Conservation (phyloP, 2,113 vertebrate genomes). For the Hydrolagus affinis region DNA sequence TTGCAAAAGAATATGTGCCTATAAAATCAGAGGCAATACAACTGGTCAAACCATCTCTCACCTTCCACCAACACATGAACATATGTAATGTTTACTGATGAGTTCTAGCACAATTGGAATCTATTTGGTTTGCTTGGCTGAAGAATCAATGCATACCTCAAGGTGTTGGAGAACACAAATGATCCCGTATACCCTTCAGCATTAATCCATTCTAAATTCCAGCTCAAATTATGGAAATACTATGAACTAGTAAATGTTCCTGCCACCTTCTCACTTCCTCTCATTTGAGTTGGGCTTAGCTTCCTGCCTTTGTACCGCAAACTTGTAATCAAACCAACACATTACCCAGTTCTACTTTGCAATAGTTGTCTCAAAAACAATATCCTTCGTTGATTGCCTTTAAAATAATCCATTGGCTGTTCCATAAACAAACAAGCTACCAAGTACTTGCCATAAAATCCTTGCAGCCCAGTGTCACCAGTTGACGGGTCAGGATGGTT, state of each 20-base stretch:
- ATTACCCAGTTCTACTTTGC: background rate
- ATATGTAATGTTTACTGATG: background rate
- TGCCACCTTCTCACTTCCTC: background rate
- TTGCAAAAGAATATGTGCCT: background rate
- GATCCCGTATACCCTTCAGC: too few species aligned
- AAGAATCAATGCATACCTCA: background rate
- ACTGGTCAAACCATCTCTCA: background rate
- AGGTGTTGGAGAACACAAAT: background rate
- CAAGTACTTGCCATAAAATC: constrained; percentile 60
- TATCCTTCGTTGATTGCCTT: background rate
- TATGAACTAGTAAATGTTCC: background rate
- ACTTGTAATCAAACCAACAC: background rate
- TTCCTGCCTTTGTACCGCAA: background rate
- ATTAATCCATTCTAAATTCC: too few species aligned
- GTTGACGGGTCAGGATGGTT: constrained; percentile 67
- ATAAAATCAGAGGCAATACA: background rate
- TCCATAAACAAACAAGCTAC: background rate
- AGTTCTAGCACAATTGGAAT: background rate
- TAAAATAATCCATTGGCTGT: background rate
- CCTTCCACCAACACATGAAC: background rate
- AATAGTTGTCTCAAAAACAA: background rate
- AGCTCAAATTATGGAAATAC: background rate
- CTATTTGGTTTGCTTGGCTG: background rate
- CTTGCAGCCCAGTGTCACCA: constrained; percentile 48
- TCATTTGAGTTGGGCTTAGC: background rate